phyloP scores from a whole-genome alignment of 1,140 invertebrate species.

The Piezodorus guildinii region DNA sequence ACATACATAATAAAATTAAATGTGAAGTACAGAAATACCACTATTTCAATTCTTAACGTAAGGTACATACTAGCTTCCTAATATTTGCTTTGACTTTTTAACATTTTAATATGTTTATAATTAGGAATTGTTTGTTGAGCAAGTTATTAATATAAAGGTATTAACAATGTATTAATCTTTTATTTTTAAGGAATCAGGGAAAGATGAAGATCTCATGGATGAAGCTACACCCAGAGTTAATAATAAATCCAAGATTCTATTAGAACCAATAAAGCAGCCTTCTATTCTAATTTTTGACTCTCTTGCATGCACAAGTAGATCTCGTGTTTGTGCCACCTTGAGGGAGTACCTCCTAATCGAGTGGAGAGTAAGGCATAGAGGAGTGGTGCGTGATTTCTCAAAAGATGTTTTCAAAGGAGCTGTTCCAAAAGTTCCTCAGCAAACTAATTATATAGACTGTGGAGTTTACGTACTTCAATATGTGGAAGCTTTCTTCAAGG shows the following conservation, averaged over 20 bases:
- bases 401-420: constrained; percentile 73
- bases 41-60: too few species aligned
- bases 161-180: too few species aligned
- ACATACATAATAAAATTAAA: too few species aligned
- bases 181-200: constrained; percentile 14
- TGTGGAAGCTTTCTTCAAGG: constrained; percentile 87
- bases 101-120: too few species aligned
- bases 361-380: constrained; percentile 60
- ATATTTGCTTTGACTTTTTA: too few species aligned
- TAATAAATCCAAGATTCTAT: constrained; percentile 23
- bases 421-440: constrained; percentile 83
- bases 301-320: constrained; percentile 63
- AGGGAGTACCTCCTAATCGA: constrained; percentile 83
- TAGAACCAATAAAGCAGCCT: constrained; percentile 51
- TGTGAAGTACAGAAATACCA: too few species aligned
- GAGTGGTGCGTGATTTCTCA: constrained; percentile 52
- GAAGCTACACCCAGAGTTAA: constrained; percentile 20
- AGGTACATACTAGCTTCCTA: too few species aligned
- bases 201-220: constrained; percentile 22
- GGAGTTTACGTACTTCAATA: constrained; percentile 92
- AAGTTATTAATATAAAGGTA: too few species aligned
- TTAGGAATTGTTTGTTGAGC: too few species aligned
- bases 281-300: constrained; percentile 95
- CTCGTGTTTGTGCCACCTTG: constrained; percentile 71
- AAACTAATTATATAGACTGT: constrained; percentile 94